Evolutionary conservation across 1,140 invertebrate species (phyloP).

Genomic region (Drosophila bocki): DNA sequence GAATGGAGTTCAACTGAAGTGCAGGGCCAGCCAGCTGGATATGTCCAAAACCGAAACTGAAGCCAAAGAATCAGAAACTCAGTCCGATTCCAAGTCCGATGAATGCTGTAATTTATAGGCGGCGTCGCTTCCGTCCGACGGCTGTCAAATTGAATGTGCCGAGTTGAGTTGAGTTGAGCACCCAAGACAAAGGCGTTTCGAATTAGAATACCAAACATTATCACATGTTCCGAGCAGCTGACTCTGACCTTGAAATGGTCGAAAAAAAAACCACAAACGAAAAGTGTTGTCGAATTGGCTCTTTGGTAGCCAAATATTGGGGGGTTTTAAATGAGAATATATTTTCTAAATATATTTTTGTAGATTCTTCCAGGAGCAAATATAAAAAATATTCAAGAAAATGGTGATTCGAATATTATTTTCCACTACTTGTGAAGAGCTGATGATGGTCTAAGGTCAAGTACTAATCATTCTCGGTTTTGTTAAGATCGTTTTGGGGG

Average conservation of each 20-base stretch:
- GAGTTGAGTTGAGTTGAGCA: constrained; percentile 30
- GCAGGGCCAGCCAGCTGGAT: constrained; percentile 4
- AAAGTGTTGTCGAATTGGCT: constrained; percentile 15
- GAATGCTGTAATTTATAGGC: constrained; percentile 53
- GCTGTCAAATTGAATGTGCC: constrained; percentile 47
- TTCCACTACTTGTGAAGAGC: not conserved
- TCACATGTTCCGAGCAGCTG: constrained; percentile 55
- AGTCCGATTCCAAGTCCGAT: constrained; percentile 14
- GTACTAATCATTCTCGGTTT: not conserved
- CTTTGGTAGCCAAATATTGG: constrained; percentile 4
- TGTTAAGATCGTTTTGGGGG: not conserved
- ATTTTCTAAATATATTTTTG: not conserved
- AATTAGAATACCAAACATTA: constrained; percentile 57
- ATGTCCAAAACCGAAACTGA: constrained; percentile 1
- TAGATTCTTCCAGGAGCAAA: not conserved
- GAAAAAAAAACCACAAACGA: constrained; percentile 18
- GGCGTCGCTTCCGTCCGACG: constrained; percentile 46
- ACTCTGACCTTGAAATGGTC: constrained; percentile 42
- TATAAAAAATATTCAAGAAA: not conserved
- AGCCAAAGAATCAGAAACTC: constrained; percentile 13
- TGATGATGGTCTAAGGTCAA: not conserved
- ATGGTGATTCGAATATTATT: not conserved
- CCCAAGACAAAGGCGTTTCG: constrained; percentile 51
- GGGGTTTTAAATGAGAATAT: not conserved
- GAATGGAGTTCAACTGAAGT: constrained; percentile 17